Percentiles rank a stretch among this genome's conserved stretches.
Evolutionary conservation across 1,140 invertebrate species (phyloP).

Genomic region (Diuraphis noxia): DNA sequence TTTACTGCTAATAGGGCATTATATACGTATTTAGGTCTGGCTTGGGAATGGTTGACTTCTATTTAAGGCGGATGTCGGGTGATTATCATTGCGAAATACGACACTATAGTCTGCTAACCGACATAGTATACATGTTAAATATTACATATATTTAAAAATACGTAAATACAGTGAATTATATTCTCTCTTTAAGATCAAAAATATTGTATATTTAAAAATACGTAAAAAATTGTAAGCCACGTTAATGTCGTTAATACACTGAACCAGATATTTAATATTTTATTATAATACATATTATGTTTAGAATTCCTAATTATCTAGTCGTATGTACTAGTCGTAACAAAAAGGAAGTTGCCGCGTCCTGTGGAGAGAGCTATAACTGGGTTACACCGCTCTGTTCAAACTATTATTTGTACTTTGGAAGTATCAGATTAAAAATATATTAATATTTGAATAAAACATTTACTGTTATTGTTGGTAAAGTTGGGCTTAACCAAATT

Average conservation of each 20-base stretch:
- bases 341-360: not conserved
- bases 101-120: not conserved
- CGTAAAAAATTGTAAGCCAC: not conserved
- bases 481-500: slow-evolving; percentile 58
- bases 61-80: not conserved
- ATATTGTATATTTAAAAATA: not conserved
- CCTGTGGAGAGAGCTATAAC: no score
- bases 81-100: not conserved
- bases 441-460: not conserved
- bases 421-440: no score
- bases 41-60: not conserved
- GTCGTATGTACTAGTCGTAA: no score
- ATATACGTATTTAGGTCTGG: not conserved
- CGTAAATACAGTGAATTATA: no score
- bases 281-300: no score
- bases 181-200: no score
- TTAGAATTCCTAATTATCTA: no score
- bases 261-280: not conserved
- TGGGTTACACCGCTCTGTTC: not conserved
- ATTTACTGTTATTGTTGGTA: slow-evolving; percentile 58
- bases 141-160: not conserved
- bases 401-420: not conserved
- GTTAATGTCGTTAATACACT: not conserved
- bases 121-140: not conserved
- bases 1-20: not conserved